Evolutionary conservation across 2,888 invertebrate species (phyloP), one percentile per base, ranked within the genome.

Genomic region (Melieria omissa): DNA sequence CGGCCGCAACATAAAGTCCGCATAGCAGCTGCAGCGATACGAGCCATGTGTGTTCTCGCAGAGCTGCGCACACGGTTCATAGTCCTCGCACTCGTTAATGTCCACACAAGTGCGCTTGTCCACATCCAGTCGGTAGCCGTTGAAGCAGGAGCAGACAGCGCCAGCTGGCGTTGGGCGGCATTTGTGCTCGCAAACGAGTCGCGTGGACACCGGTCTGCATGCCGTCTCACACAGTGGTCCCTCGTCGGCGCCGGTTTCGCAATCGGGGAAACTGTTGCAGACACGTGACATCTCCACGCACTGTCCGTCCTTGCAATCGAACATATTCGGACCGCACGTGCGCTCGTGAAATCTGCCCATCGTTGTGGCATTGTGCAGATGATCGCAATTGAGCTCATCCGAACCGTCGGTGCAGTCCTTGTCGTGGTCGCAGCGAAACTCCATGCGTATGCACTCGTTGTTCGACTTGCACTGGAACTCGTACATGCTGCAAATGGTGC

Each of bases 341-440:
- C 79, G 79, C 4, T 81, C 76, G 42, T 77, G 69, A 4, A 74
- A 49, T 3, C 73, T 70, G 0, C 70, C 66, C 3, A 69, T 63
- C 9, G 74, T 45, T 52, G 81, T 73, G 42, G 68, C 73, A 83
- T 80, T 80, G 7, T 77, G 77, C 4, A 73, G 70, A 42, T 63
- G 71, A 4, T 80, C 79, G 9, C 89, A 89, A 75, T 89, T 90
- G 66, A 90, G 88, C 83, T 95, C 95, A 80, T 95, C 95, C 0
- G 92, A 92, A 10, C 90, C 90, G 80, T 95, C 95, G 0, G 84
- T 84, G 81, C 95, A 95, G 80, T 95, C 93, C 65, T 89, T 88
- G 0, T 83, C 81, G 0, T 89, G 88, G 78, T 95, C 89, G 88
- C 90, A 91, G 75, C 91, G 79, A 88, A 91, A 91, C 8, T 85